These are phyloP conservation scores for Porites australiensis DNA, from an alignment of 64 coral and sea anemone species.

Conservation along the genomic window DNA sequence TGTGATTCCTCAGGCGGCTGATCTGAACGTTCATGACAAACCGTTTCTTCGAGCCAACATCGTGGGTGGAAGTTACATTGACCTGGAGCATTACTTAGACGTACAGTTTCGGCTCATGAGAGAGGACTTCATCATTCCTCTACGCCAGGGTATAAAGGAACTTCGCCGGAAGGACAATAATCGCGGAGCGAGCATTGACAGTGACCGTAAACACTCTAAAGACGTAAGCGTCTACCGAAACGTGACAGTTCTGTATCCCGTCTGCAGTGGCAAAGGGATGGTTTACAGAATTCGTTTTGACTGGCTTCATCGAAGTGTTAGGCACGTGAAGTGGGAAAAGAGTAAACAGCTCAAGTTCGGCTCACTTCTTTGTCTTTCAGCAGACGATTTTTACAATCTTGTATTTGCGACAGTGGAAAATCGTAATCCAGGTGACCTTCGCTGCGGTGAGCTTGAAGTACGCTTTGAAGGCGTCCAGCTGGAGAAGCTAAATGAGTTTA, in stretches of 20 bases:
- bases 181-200: constrained; percentile 29
- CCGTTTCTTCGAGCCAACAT: constrained; percentile 86
- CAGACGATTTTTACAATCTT: constrained; percentile 70
- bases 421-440: constrained; percentile 51
- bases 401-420: constrained; percentile 79
- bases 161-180: constrained; percentile 7
- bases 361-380: constrained; percentile 77
- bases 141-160: constrained; percentile 65
- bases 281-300: constrained; percentile 72
- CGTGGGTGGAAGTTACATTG: constrained; percentile 54
- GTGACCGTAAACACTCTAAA: constrained; percentile 16
- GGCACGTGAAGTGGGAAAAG: constrained; percentile 68
- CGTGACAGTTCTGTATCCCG: constrained; percentile 35
- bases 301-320: constrained; percentile 46
- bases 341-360: constrained; percentile 83
- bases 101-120: constrained; percentile 91
- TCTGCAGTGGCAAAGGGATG: constrained; percentile 37
- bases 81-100: constrained; percentile 89
- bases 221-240: constrained; percentile 41
- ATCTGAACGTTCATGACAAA: neutral
- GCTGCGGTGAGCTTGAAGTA: constrained; percentile 67
- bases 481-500: constrained; percentile 14
- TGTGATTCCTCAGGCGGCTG: neutral
- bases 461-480: constrained; percentile 67
- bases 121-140: constrained; percentile 87